Conservation (phyloP, 2,797 vertebrate species). For the Carcharodon carcharias region DNA sequence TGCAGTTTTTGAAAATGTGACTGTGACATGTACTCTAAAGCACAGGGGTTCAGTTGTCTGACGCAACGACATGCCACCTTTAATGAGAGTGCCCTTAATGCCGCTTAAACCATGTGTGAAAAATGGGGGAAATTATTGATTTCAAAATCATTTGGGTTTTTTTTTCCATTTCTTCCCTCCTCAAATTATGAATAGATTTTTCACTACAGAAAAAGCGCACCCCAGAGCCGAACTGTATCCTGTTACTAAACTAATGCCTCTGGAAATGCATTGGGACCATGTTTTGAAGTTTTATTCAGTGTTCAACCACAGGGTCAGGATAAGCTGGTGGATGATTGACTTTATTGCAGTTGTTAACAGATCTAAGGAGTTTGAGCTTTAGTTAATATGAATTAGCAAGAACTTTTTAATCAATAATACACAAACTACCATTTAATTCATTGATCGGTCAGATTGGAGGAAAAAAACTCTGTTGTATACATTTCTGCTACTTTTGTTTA, state of each 20-base stretch:
- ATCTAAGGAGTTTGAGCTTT: constrained; percentile 23
- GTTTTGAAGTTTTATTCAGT: constrained; percentile 31
- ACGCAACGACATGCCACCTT: constrained; percentile 16
- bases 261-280: constrained; percentile 27
- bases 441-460: constrained; percentile 24
- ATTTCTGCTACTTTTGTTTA: constrained; percentile 76
- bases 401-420: constrained; percentile 33
- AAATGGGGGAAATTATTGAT: constrained; percentile 12
- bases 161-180: not conserved
- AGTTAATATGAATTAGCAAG: constrained; percentile 33
- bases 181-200: constrained; percentile 27
- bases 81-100: constrained; percentile 10
- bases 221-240: not conserved
- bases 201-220: not conserved
- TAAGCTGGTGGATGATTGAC: constrained; percentile 1
- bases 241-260: constrained; percentile 24
- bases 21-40: constrained; percentile 28
- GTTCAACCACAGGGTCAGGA: constrained; percentile 25
- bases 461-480: constrained; percentile 55
- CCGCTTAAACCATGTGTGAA: constrained; percentile 30
- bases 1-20: constrained; percentile 35
- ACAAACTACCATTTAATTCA: constrained; percentile 31
- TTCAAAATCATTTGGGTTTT: constrained; percentile 20
- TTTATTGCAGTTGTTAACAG: constrained; percentile 34
- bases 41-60: constrained; percentile 31